Conservation (phyloP, 2,113 vertebrate genomes). For the Python bivittatus region DNA sequence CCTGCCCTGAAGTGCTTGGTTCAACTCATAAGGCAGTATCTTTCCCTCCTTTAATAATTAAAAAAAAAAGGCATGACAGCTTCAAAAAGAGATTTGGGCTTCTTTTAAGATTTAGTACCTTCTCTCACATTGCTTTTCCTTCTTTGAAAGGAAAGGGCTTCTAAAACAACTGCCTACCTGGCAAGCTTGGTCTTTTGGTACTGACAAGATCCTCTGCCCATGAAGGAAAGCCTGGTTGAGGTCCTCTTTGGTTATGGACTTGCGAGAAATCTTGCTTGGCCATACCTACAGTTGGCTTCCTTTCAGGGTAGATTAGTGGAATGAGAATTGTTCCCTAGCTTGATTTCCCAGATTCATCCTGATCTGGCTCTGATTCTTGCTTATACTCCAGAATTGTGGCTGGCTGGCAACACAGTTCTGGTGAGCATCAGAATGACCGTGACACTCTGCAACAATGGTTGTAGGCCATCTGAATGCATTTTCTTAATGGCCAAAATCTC, state of each 20-base stretch:
- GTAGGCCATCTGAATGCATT: neutral
- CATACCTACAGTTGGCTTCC: neutral
- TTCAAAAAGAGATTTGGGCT: neutral
- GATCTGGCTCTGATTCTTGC: neutral
- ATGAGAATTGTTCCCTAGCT: neutral
- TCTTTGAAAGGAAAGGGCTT: conserved; percentile 42
- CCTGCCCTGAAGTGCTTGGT: conserved; percentile 53
- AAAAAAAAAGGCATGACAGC: conserved; percentile 11
- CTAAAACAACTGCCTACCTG: neutral
- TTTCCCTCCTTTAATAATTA: conserved; percentile 30
- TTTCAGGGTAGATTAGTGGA: neutral
- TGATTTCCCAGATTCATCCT: neutral
- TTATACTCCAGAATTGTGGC: neutral
- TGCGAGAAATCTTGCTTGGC: neutral
- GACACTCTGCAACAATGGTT: neutral
- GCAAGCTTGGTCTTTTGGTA: neutral
- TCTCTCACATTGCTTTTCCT: neutral
- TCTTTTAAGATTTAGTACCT: conserved; percentile 23
- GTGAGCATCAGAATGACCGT: neutral
- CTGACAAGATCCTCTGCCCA: neutral
- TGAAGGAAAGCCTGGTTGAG: neutral
- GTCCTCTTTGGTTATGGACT: neutral
- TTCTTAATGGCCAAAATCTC: neutral
- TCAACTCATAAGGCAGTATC: conserved; percentile 41
- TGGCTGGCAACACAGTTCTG: neutral